phyloP scores from a whole-genome alignment of 2,888 invertebrate genomes.

The Glaucopsyche alexis region DNA sequence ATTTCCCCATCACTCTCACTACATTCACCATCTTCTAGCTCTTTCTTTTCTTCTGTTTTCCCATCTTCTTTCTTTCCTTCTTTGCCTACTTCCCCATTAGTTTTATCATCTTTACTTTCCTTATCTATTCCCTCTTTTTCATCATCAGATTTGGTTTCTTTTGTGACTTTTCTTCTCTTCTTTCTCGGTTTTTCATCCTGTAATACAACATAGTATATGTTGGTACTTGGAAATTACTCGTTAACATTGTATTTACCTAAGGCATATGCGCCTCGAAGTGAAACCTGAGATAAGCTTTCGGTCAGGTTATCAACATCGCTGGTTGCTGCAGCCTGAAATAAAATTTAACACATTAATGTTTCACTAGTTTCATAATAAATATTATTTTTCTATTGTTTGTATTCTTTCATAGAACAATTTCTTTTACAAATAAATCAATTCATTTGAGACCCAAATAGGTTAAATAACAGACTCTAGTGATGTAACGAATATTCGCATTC shows the following conservation, averaged over 20 bases:
- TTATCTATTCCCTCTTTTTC: slow-evolving; percentile 36
- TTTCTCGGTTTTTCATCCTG: slow-evolving; percentile 62
- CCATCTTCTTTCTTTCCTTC: slow-evolving; percentile 29
- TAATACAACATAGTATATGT: slow-evolving; percentile 67
- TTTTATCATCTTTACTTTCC: slow-evolving; percentile 29
- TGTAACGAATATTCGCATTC: no score
- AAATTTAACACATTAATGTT: slow-evolving; percentile 35
- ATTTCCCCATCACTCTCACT: slow-evolving; percentile 69
- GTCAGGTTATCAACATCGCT: slow-evolving; percentile 72
- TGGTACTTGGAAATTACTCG: slow-evolving; percentile 63
- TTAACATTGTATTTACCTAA: slow-evolving; percentile 74
- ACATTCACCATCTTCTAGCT: slow-evolving; percentile 84
- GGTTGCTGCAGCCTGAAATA: slow-evolving; percentile 58
- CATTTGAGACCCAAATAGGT: no score
- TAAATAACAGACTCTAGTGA: no score
- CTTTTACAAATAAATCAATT: not conserved
- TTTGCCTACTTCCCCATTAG: slow-evolving; percentile 34
- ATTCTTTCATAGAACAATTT: not conserved
- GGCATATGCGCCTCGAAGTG: slow-evolving; percentile 68
- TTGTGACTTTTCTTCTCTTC: slow-evolving; percentile 52
- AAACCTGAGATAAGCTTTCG: slow-evolving; percentile 74
- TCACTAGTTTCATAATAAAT: not conserved
- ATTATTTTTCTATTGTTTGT: not conserved
- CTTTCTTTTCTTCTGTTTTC: slow-evolving; percentile 44
- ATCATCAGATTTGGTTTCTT: slow-evolving; percentile 39